These are phyloP conservation scores for Heliangelus exortis DNA, from an alignment of 2,797 vertebrate genomes.

Conservation along the genomic window DNA sequence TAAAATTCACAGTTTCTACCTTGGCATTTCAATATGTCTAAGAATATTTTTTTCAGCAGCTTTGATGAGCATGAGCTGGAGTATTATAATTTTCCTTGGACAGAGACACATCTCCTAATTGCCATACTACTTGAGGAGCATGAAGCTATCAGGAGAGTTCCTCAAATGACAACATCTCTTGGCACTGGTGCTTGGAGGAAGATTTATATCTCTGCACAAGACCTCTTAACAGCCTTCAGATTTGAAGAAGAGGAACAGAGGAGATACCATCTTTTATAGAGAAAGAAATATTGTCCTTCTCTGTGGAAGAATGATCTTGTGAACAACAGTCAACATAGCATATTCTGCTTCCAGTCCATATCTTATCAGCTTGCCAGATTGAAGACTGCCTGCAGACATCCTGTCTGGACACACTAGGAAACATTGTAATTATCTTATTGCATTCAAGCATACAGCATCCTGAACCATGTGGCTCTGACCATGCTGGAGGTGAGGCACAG, in stretches of 20 bases:
- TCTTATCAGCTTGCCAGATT: slow-evolving; percentile 17
- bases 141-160: neutral
- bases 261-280: neutral
- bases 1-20: neutral
- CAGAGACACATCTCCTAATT: neutral
- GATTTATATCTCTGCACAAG: neutral
- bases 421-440: neutral
- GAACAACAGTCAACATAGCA: neutral
- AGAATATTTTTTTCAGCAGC: neutral
- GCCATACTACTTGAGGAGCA: neutral
- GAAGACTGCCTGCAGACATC: slow-evolving; percentile 40
- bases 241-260: neutral
- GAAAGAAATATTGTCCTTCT: neutral
- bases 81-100: neutral
- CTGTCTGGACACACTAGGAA: slow-evolving; percentile 20
- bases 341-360: slow-evolving; percentile 12
- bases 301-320: neutral
- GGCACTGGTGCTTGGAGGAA: neutral
- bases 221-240: neutral
- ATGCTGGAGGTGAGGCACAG: neutral
- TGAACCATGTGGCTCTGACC: neutral
- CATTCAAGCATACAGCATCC: neutral
- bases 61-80: neutral
- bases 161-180: neutral
- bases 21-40: neutral